A percentile compares a stretch with the other conserved stretches of the same genome.
Evolutionary conservation across 2,888 invertebrate genomes (phyloP).

Genomic region (Trissolcus brochymenae): DNA sequence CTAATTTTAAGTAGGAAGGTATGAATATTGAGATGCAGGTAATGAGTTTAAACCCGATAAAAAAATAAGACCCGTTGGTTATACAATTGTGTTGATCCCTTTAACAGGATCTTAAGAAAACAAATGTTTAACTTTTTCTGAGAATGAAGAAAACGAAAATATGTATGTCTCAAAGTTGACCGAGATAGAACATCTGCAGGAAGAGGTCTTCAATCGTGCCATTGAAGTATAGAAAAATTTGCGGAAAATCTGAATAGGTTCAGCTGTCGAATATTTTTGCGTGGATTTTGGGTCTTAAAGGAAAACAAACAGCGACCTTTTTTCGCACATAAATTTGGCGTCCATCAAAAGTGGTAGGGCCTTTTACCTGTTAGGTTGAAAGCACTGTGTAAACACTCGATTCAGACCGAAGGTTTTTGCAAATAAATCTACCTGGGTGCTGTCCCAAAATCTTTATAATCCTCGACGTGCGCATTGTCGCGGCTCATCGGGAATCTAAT

Average conservation of each 20-base stretch:
- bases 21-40: too few species aligned
- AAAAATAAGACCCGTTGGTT: too few species aligned
- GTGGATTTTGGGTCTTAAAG: too few species aligned
- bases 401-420: constrained; percentile 8
- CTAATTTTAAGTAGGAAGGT: too few species aligned
- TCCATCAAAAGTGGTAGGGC: not conserved
- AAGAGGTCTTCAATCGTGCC: too few species aligned
- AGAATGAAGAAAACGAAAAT: too few species aligned
- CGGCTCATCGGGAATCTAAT: not conserved
- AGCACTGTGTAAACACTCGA: constrained; percentile 12
- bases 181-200: too few species aligned
- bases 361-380: constrained; percentile 4
- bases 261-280: not conserved
- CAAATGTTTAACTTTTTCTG: too few species aligned
- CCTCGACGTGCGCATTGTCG: constrained; percentile 9
- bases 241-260: not conserved
- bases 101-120: too few species aligned
- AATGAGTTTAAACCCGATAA: too few species aligned
- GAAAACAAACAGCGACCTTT: not conserved
- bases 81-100: too few species aligned
- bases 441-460: constrained; percentile 23
- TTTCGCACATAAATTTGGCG: not conserved
- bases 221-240: not conserved
- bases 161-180: not conserved
- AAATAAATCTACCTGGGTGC: constrained; percentile 23